These are phyloP conservation scores for Drosophila fungiperda DNA, from an alignment of 2,888 invertebrate genomes.

Conservation along the genomic window DNA sequence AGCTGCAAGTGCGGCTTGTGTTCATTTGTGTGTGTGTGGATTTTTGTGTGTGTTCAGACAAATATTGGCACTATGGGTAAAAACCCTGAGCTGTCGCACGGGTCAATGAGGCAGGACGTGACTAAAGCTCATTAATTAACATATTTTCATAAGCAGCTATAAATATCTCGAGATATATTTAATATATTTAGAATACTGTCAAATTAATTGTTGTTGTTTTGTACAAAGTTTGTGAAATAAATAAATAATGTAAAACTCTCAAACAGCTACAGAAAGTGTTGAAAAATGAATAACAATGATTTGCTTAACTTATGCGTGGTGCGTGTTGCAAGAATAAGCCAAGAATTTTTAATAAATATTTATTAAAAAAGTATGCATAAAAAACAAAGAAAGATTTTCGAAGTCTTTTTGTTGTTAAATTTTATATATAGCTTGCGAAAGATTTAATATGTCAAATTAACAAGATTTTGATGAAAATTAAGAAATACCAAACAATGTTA, in stretches of 20 bases:
- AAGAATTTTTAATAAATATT: not conserved
- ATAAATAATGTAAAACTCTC: not conserved
- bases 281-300: not conserved
- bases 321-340: not conserved
- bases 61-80: constrained; percentile 51
- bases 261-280: constrained; percentile 23
- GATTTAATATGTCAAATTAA: not conserved
- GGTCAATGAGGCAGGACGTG: constrained; percentile 1
- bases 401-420: too few relatives aligned
- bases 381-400: rapidly evolving
- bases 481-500: not conserved
- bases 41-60: constrained; percentile 23
- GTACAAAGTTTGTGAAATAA: not conserved
- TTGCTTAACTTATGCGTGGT: not conserved
- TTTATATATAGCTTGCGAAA: not conserved
- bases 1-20: constrained; percentile 17
- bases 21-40: constrained; percentile 5
- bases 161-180: not conserved
- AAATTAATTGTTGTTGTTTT: not conserved
- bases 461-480: not conserved
- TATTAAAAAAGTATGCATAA: not conserved
- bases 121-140: not conserved
- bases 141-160: not conserved
- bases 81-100: not conserved
- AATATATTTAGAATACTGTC: not conserved